Percentiles rank a stretch among this genome's conserved stretches.
phyloP scores from a whole-genome alignment of 1,140 invertebrate species.

The Euwallacea fornicatus region DNA sequence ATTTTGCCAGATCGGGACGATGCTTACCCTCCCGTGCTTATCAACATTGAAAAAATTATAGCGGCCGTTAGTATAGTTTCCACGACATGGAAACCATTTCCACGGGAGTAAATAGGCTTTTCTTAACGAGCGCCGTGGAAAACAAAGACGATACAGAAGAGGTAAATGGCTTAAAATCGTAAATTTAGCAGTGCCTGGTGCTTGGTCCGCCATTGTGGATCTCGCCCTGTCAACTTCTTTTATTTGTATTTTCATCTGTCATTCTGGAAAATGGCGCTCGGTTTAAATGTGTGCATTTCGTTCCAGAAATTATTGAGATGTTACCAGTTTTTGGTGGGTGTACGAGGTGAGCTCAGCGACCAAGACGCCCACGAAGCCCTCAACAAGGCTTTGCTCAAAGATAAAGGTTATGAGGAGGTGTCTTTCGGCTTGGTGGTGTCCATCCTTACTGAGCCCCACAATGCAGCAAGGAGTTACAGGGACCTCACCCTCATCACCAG shows the following conservation, averaged over 20 bases:
- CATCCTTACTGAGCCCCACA: constrained; percentile 85
- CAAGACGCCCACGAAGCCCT: constrained; percentile 91
- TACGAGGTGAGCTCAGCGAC: constrained; percentile 82
- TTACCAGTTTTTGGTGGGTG: constrained; percentile 71
- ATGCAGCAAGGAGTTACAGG: constrained; percentile 84
- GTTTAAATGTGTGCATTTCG: constrained; percentile 53
- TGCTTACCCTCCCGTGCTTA: constrained; percentile 58
- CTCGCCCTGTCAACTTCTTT: constrained; percentile 55
- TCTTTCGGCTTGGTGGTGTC: constrained; percentile 85
- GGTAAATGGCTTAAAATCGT: constrained; percentile 64
- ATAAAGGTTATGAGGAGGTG: constrained; percentile 88
- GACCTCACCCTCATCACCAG: constrained; percentile 87
- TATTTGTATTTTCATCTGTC: constrained; percentile 49
- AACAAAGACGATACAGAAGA: constrained; percentile 82
- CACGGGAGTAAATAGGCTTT: constrained; percentile 61
- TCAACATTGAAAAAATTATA: constrained; percentile 55
- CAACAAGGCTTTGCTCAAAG: constrained; percentile 85
- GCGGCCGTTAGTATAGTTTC: constrained; percentile 48
- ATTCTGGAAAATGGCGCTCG: constrained; percentile 43
- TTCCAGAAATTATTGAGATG: constrained; percentile 86
- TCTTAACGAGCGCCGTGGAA: constrained; percentile 69
- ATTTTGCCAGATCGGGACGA: constrained; percentile 58
- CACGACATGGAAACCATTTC: constrained; percentile 62
- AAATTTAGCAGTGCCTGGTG: constrained; percentile 60
- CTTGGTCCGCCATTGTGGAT: constrained; percentile 61